Conservation (phyloP, 2,888 invertebrate genomes). For the Onthophagus sagittarius region DNA sequence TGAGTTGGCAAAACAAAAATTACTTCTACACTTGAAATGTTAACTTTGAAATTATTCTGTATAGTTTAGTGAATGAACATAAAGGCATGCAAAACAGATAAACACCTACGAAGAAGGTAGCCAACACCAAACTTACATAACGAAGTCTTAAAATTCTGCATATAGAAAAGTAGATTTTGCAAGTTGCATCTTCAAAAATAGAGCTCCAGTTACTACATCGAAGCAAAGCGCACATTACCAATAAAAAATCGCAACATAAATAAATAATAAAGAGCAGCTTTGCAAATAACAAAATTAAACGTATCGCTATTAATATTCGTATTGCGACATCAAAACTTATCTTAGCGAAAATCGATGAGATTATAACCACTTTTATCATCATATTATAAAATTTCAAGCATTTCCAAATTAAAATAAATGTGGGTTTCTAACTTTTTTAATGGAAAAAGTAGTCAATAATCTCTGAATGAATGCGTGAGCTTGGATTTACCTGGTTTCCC, state of each 20-base stretch:
- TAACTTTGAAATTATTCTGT: no score
- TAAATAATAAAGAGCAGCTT: no score
- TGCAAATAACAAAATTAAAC: no score
- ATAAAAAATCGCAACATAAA: background rate
- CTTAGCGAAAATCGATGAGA: no score
- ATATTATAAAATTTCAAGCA: background rate
- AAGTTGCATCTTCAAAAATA: background rate
- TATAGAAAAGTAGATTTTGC: background rate
- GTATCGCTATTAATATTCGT: no score
- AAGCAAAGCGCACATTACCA: background rate
- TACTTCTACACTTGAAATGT: background rate
- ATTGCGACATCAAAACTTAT: no score
- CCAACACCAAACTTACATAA: background rate
- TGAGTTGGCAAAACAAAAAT: no score
- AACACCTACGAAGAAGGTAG: no score
- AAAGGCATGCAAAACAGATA: background rate
- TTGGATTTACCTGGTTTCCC: constrained; percentile 56
- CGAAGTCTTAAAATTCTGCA: background rate
- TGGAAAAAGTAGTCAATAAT: background rate
- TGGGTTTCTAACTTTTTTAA: background rate
- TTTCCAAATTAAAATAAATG: no score
- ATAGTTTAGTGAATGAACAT: background rate
- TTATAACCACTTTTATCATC: no score
- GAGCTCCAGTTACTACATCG: background rate
- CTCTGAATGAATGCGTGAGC: background rate